These are phyloP conservation scores for Sus cebifrons DNA, from an alignment of 2,797 vertebrate species.

Conservation along the genomic window DNA sequence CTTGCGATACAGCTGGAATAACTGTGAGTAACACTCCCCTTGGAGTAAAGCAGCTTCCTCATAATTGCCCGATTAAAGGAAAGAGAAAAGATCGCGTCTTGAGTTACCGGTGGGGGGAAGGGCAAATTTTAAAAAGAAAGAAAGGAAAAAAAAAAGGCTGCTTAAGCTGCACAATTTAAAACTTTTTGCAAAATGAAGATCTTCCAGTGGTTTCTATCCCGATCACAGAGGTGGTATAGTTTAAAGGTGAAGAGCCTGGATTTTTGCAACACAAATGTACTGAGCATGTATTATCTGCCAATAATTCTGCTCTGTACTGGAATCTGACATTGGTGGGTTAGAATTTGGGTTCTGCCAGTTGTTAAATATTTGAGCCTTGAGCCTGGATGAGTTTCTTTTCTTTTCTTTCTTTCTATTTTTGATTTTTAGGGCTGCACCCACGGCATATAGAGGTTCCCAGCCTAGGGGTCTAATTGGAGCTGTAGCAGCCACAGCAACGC, in stretches of 20 bases:
- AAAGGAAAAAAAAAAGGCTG: too few species aligned
- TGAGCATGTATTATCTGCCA: not conserved
- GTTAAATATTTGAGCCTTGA: constrained; percentile 54
- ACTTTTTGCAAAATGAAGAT: constrained; percentile 11
- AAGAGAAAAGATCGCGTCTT: not conserved
- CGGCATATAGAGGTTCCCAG: too few species aligned
- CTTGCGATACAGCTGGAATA: not conserved
- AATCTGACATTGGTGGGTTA: constrained; percentile 9
- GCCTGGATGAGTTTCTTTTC: too few species aligned
- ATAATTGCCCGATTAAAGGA: not conserved
- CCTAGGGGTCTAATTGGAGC: too few species aligned
- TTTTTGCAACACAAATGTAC: not conserved
- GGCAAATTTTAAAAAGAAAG: too few species aligned
- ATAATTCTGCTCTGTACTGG: constrained; percentile 33
- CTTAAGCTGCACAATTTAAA: not conserved
- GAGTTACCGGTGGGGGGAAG: too few species aligned
- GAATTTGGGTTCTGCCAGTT: constrained; percentile 1
- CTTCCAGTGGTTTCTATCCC: constrained; percentile 44
- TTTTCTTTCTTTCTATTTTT: too few species aligned
- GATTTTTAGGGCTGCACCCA: too few species aligned
- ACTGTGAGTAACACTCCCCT: not conserved
- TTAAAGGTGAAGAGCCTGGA: constrained; percentile 19
- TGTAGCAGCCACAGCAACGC: too few species aligned
- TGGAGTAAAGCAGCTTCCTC: constrained; percentile 32
- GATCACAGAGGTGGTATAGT: not conserved